These are phyloP conservation scores for Chironomus tepperi DNA, from an alignment of 1,140 invertebrate genomes.

Conservation along the genomic window DNA sequence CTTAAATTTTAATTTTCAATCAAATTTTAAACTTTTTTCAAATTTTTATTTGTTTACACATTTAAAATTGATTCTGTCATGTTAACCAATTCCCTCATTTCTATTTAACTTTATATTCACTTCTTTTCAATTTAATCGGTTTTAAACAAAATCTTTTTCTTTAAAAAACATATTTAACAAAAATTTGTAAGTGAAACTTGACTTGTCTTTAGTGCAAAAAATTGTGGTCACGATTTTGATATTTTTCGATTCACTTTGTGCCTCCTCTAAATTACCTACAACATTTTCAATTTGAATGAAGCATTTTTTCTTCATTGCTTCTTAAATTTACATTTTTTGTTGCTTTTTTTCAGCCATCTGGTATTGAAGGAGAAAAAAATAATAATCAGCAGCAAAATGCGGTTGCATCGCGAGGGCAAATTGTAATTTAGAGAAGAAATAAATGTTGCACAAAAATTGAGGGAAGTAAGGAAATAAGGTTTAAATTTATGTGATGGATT, in stretches of 20 bases:
- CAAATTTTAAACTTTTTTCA: too few relatives aligned
- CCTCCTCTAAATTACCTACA: neutral
- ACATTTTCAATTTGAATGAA: neutral
- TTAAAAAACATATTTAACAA: too few relatives aligned
- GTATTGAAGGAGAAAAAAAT: neutral
- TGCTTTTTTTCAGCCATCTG: neutral
- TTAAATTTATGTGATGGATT: too few relatives aligned
- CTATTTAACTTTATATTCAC: too few relatives aligned
- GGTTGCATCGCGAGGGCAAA: conserved; percentile 10
- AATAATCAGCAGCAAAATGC: neutral
- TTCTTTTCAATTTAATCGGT: too few relatives aligned
- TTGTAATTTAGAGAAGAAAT: neutral
- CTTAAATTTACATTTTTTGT: neutral
- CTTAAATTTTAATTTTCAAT: too few relatives aligned
- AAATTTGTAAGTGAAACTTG: neutral
- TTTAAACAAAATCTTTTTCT: too few relatives aligned
- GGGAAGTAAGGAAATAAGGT: too few relatives aligned
- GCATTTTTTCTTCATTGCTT: neutral
- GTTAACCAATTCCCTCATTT: neutral
- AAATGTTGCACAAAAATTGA: neutral
- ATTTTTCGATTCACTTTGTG: conserved; percentile 10
- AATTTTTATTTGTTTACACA: neutral
- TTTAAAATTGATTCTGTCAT: neutral
- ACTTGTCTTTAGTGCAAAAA: neutral
- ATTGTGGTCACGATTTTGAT: conserved; percentile 21